Evolutionary conservation across 92 coral and sea anemone species (phyloP).

Genomic region (Siderastrea siderea): DNA sequence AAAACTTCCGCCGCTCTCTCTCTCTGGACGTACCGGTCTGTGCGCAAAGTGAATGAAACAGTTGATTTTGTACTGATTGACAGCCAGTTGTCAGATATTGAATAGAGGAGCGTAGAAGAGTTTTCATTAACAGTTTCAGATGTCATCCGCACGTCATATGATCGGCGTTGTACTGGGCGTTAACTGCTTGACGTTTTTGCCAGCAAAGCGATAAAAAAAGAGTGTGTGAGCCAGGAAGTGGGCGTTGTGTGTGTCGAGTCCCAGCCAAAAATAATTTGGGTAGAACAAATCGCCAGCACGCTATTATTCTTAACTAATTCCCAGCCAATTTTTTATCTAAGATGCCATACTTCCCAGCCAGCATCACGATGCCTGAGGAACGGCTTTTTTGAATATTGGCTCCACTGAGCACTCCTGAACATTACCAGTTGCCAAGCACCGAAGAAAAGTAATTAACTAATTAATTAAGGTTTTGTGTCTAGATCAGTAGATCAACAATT

Average conservation of each 20-base stretch:
- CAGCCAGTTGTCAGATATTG: slow-evolving; percentile 8
- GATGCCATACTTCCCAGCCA: slow-evolving; percentile 25
- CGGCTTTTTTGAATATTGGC: slow-evolving; percentile 4
- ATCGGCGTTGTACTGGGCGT: slow-evolving; percentile 2
- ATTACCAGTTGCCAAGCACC: too few relatives aligned
- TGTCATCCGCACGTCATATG: slow-evolving; percentile 15
- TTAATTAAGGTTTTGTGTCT: not conserved
- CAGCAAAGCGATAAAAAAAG: not conserved
- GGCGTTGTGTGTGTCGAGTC: slow-evolving; percentile 19
- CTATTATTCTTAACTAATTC: slow-evolving; percentile 9
- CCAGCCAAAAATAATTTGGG: slow-evolving; percentile 21
- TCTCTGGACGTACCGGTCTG: slow-evolving; percentile 17
- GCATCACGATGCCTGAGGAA: slow-evolving; percentile 20
- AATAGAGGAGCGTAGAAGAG: slow-evolving; percentile 21
- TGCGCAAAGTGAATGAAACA: not conserved
- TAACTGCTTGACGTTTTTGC: too few relatives aligned
- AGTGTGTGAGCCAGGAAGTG: slow-evolving; percentile 10
- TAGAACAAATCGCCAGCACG: slow-evolving; percentile 25
- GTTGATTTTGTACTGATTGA: slow-evolving; percentile 14
- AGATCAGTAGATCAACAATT: not conserved
- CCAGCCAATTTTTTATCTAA: slow-evolving; percentile 16
- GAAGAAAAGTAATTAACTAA: too few relatives aligned
- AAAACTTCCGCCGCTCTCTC: slow-evolving; percentile 17
- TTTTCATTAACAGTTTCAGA: slow-evolving; percentile 22
- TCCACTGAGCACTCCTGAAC: slow-evolving; percentile 3